phyloP scores from a whole-genome alignment of 2,113 vertebrate species.

The Rana temporaria region DNA sequence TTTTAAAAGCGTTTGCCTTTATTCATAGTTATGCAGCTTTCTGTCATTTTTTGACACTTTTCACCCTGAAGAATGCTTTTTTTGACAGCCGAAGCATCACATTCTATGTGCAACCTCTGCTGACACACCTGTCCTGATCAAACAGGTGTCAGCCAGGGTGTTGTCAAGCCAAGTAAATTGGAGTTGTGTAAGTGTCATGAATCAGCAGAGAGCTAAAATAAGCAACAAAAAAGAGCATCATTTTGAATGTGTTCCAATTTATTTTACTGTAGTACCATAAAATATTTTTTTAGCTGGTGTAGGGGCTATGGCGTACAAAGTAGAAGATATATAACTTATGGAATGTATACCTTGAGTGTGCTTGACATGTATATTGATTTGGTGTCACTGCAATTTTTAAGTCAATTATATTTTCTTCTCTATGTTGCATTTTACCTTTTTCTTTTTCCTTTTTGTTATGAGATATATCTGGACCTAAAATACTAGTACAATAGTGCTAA shows the following conservation, averaged over 20 bases:
- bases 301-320: conserved; percentile 23
- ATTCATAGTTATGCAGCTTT: conserved; percentile 48
- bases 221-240: conserved; percentile 38
- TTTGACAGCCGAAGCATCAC: conserved; percentile 52
- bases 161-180: conserved; percentile 58
- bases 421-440: neutral
- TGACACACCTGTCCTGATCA: conserved; percentile 58
- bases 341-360: neutral
- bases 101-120: conserved; percentile 52
- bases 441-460: neutral
- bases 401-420: conserved; percentile 17
- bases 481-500: too few relatives aligned
- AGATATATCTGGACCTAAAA: too few relatives aligned
- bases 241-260: conserved; percentile 57
- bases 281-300: conserved; percentile 16
- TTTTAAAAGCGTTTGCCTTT: conserved; percentile 45
- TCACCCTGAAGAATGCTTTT: conserved; percentile 39
- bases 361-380: conserved; percentile 38
- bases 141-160: conserved; percentile 56
- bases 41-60: conserved; percentile 51
- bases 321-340: conserved; percentile 43
- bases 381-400: conserved; percentile 17
- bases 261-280: conserved; percentile 34
- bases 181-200: conserved; percentile 57
- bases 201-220: conserved; percentile 56